These are phyloP conservation scores for Lissocephala sabroskyi DNA, from an alignment of 2,888 invertebrate species.

Conservation along the genomic window DNA sequence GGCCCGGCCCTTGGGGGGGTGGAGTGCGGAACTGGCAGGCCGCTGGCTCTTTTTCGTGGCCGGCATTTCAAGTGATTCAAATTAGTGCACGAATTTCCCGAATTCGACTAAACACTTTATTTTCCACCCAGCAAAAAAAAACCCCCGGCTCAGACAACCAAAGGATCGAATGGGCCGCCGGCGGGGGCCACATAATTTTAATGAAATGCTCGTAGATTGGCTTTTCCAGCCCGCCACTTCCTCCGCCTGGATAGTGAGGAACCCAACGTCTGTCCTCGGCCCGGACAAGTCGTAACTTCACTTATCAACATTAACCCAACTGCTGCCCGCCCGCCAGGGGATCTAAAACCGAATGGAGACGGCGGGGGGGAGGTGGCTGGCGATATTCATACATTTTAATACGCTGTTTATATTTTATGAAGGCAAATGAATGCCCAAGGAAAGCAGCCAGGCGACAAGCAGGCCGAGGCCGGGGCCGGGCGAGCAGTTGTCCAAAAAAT, in stretches of 20 bases:
- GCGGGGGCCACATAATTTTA: constrained; percentile 25
- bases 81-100: constrained; percentile 42
- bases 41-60: too few relatives aligned
- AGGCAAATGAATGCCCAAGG: constrained; percentile 65
- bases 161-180: not conserved
- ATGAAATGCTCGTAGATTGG: constrained; percentile 30
- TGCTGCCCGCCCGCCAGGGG: constrained; percentile 33
- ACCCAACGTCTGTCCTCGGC: constrained; percentile 23
- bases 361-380: constrained; percentile 26
- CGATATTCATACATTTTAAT: constrained; percentile 69
- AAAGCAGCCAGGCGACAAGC: constrained; percentile 39
- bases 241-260: not conserved
- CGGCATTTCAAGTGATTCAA: constrained; percentile 36
- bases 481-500: constrained; percentile 37
- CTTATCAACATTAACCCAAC: constrained; percentile 69
- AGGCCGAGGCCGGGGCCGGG: not conserved
- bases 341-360: not conserved
- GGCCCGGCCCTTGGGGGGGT: too few relatives aligned
- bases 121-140: constrained; percentile 67
- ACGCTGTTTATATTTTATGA: constrained; percentile 68
- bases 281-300: constrained; percentile 63
- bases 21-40: too few relatives aligned
- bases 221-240: not conserved
- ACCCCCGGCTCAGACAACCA: constrained; percentile 58
- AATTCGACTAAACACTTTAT: constrained; percentile 68